These are phyloP conservation scores for Macroramphosus scolopax DNA, from an alignment of 2,797 vertebrate species.

Conservation along the genomic window DNA sequence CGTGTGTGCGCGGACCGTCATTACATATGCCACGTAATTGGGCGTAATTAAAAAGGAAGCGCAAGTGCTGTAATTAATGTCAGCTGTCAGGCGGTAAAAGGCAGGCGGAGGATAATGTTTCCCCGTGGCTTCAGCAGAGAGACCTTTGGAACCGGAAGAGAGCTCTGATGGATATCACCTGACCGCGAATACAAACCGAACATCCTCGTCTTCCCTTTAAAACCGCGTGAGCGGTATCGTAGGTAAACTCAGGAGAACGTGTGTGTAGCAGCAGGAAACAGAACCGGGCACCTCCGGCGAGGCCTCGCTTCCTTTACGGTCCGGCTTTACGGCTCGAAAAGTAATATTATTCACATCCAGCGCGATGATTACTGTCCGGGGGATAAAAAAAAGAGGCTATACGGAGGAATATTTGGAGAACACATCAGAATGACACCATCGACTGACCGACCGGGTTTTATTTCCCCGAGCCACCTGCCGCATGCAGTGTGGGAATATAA, in stretches of 20 bases:
- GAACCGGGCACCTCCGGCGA: background rate
- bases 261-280: conserved; percentile 11
- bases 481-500: conserved; percentile 53
- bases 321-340: conserved; percentile 12
- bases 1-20: conserved; percentile 68
- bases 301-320: conserved; percentile 5
- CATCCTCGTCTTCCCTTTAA: too few species aligned
- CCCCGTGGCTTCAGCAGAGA: conserved; percentile 53
- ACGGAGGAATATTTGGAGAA: conserved; percentile 40
- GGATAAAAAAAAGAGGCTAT: conserved; percentile 19
- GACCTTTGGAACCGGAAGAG: conserved; percentile 54
- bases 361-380: conserved; percentile 9
- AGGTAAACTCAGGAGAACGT: background rate
- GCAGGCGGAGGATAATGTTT: conserved; percentile 63
- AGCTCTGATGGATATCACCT: conserved; percentile 54
- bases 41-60: conserved; percentile 78
- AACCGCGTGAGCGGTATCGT: too few species aligned
- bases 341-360: conserved; percentile 9
- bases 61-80: conserved; percentile 82
- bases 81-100: conserved; percentile 74
- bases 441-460: conserved; percentile 40
- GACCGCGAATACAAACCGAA: too few species aligned
- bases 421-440: conserved; percentile 30
- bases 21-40: conserved; percentile 77
- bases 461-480: conserved; percentile 62